Base-by-base conservation (phyloP, 2,888 invertebrate species). In the Hydropsyche betteni region DNA sequence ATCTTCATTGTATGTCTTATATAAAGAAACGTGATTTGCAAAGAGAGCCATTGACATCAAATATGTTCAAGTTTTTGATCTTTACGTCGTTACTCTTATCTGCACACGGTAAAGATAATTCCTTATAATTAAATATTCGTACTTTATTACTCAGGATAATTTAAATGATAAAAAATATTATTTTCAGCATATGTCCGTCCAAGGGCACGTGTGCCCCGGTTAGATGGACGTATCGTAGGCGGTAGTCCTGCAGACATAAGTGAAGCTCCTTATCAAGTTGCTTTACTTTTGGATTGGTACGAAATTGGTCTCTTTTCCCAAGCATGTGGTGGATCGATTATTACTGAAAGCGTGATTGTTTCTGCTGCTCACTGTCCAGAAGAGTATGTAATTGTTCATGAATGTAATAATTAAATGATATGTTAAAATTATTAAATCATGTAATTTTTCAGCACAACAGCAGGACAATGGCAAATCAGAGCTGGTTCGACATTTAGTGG, bases 201-300 rank as follows among this genome's bases (percentile, higher is more conserved):
- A 8, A 44, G 8, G 53, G 24, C 75, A 12, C 38, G 51, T 14
- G 72, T 68, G 0, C 76, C 76, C 55, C 8, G 24, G 24, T 51
- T 38, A 8, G 76, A 76, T 74, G 74, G 74, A 36, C 82, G 86
- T 50, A 84, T 87, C 78, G 86, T 88, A 0, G 88, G 88, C 80
- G 88, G 88, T 5, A 83, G 82, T 79, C 83, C 82, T 80, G 84
- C 86, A 51, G 83, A 85, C 78, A 86, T 87, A 74, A 82, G 80
- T 2, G 83, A 84, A 58, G 81, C 86, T 7, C 87, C 87, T 4
- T 88, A 88, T 79, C 87, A 87, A 79, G 86, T 85, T 0, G 81
- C 84, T 14, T 75, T 87, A 61, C 81, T 79, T 51, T 5, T 73
- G 34, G 75, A 73, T 50, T 80, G 81, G 0, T 5, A 78, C 0